Percentiles rank a stretch among this genome's conserved stretches.
Evolutionary conservation across 2,797 vertebrate genomes (phyloP).

Genomic region (Cephalopachus bancanus): DNA sequence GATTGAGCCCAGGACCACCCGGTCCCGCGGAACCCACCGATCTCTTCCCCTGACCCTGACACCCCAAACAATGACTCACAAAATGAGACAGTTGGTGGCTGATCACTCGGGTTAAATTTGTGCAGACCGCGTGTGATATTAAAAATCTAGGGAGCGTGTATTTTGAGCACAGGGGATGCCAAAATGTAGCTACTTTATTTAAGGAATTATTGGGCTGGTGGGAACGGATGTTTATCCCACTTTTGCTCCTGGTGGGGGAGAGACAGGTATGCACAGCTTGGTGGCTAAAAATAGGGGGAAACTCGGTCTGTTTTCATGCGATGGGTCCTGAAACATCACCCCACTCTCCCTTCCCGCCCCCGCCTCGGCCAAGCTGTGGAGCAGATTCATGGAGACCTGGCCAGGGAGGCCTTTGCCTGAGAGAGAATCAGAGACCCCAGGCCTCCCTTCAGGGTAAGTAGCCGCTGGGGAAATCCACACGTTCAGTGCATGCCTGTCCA

Average conservation of each 20-base stretch:
- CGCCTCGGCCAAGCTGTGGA: neutral
- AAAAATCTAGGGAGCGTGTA: slow-evolving; percentile 83
- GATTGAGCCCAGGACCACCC: neutral
- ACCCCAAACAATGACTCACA: slow-evolving; percentile 84
- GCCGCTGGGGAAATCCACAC: neutral
- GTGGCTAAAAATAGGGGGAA: slow-evolving; percentile 83
- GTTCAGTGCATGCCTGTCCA: no score
- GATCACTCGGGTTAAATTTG: slow-evolving; percentile 85
- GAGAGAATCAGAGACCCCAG: neutral
- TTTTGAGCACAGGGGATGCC: slow-evolving; percentile 81
- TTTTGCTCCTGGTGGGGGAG: slow-evolving; percentile 81
- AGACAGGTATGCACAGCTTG: slow-evolving; percentile 80
- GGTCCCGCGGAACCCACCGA: slow-evolving; percentile 67
- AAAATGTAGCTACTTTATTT: slow-evolving; percentile 82
- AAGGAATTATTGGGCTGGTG: slow-evolving; percentile 84
- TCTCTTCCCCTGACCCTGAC: slow-evolving; percentile 76
- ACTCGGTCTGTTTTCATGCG: slow-evolving; percentile 80
- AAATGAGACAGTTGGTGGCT: slow-evolving; percentile 73
- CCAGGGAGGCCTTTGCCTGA: neutral
- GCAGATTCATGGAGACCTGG: neutral
- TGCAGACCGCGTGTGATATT: slow-evolving; percentile 76
- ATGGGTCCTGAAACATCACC: slow-evolving; percentile 71
- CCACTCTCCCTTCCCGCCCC: slow-evolving; percentile 7
- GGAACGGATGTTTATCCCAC: slow-evolving; percentile 83
- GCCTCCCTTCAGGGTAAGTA: no score